Conservation (phyloP, 2,888 invertebrate genomes). For the Iphiclides podalirius region DNA sequence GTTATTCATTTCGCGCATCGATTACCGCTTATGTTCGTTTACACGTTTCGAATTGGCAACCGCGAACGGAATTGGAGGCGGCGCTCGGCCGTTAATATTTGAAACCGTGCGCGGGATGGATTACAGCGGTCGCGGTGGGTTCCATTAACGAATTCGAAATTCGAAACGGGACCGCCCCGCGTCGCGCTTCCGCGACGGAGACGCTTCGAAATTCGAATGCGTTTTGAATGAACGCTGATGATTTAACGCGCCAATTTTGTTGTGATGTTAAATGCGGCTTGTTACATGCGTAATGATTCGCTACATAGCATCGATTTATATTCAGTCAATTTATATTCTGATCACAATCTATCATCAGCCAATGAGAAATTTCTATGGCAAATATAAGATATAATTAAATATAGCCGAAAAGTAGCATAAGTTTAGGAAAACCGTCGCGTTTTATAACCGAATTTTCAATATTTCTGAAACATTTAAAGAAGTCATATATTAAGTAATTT, state of each 20-base stretch:
- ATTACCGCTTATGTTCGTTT: slow-evolving; percentile 23
- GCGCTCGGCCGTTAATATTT: slow-evolving; percentile 17
- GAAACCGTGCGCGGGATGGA: slow-evolving; percentile 15
- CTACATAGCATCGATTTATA: neutral
- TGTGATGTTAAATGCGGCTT: neutral
- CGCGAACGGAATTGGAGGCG: slow-evolving; percentile 6
- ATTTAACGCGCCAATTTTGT: neutral
- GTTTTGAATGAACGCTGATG: slow-evolving; percentile 6
- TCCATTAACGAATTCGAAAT: slow-evolving; percentile 8
- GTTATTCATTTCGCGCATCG: slow-evolving; percentile 27
- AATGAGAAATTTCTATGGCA: too few relatives aligned
- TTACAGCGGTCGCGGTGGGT: slow-evolving; percentile 13
- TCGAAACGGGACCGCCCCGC: too few relatives aligned
- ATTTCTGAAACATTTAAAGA: too few relatives aligned
- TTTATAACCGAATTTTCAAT: too few relatives aligned
- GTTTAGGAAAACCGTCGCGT: too few relatives aligned
- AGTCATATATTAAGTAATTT: too few relatives aligned
- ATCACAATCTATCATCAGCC: too few relatives aligned
- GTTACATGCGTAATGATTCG: neutral
- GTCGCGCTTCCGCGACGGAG: too few relatives aligned
- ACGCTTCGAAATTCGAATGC: slow-evolving; percentile 2
- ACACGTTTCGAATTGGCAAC: slow-evolving; percentile 15
- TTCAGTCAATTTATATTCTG: neutral
- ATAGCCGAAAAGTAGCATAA: too few relatives aligned
- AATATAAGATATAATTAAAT: too few relatives aligned